Percentiles rank a stretch among this genome's conserved stretches.
phyloP scores from a whole-genome alignment of 2,888 invertebrate species.

The Sarcophaga caerulescens region DNA sequence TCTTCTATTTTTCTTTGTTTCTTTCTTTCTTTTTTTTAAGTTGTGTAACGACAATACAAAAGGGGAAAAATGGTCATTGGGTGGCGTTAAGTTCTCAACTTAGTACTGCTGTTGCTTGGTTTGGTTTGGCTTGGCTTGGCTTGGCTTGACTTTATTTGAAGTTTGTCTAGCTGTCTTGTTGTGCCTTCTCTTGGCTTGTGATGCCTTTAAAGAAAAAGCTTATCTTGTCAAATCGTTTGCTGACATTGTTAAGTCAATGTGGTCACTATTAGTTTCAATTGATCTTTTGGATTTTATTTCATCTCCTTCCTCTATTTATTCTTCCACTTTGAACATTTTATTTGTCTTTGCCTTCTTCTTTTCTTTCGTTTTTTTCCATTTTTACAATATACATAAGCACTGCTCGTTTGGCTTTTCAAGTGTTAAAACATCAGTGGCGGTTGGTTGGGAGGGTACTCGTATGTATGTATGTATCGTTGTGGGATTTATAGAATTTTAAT shows the following conservation, averaged over 20 bases:
- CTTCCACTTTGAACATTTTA: background rate
- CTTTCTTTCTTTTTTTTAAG: conserved; percentile 1
- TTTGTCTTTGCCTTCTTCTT: conserved; percentile 21
- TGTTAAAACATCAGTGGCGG: background rate
- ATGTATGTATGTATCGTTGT: background rate
- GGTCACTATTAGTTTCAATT: conserved; percentile 69
- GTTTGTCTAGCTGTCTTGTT: conserved; percentile 49
- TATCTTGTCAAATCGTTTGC: conserved; percentile 69
- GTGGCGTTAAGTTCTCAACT: background rate
- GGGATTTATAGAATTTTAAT: conserved; percentile 62
- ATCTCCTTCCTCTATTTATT: background rate
- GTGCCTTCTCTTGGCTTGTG: too few species aligned
- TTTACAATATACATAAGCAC: conserved; percentile 37
- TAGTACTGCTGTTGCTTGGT: background rate
- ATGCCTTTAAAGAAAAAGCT: conserved; percentile 62
- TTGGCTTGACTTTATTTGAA: conserved; percentile 39
- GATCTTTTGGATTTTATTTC: conserved; percentile 65
- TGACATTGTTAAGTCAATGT: conserved; percentile 69
- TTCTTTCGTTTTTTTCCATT: background rate
- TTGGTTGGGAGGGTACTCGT: background rate
- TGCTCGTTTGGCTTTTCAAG: conserved; percentile 18
- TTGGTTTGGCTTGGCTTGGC: conserved; percentile 1
- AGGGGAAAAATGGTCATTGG: background rate
- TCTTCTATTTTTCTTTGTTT: background rate
- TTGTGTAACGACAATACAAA: background rate